Evolutionary conservation across 2,888 invertebrate genomes (phyloP).

Genomic region (Coleophora deauratella): DNA sequence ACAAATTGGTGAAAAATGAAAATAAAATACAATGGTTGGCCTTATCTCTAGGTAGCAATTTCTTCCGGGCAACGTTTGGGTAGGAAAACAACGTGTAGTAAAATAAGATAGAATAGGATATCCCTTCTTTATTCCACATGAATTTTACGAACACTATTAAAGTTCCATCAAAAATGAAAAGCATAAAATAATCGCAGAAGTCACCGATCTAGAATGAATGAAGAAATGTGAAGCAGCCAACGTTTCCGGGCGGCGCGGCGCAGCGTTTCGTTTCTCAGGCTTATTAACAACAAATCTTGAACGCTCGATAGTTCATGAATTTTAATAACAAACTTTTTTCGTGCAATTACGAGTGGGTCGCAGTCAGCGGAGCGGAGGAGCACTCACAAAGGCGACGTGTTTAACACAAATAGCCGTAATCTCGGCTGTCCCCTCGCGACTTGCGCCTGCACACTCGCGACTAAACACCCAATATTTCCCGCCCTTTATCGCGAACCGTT

Average conservation of each 20-base stretch:
- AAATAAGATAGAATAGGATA: too few relatives aligned
- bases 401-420: slow-evolving; percentile 64
- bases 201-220: too few relatives aligned
- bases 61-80: too few relatives aligned
- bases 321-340: slow-evolving; percentile 21
- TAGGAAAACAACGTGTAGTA: too few relatives aligned
- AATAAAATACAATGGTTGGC: too few relatives aligned
- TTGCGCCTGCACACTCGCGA: slow-evolving; percentile 33
- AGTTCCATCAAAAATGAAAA: not conserved
- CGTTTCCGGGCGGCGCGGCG: slow-evolving; percentile 2
- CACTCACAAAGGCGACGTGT: slow-evolving; percentile 49
- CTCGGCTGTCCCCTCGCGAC: slow-evolving; percentile 50
- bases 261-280: slow-evolving; percentile 37
- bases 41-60: too few relatives aligned
- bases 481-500: slow-evolving; percentile 41
- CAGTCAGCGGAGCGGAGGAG: slow-evolving; percentile 33
- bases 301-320: slow-evolving; percentile 38
- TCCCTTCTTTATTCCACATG: not conserved
- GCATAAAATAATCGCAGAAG: too few relatives aligned
- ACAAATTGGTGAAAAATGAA: too few relatives aligned
- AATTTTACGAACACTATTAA: not conserved
- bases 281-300: slow-evolving; percentile 36
- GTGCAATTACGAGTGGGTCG: slow-evolving; percentile 13
- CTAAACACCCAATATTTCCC: slow-evolving; percentile 49
- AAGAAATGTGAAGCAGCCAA: not conserved